phyloP scores from a whole-genome alignment of 2,113 vertebrate genomes.

The Apus apus region DNA sequence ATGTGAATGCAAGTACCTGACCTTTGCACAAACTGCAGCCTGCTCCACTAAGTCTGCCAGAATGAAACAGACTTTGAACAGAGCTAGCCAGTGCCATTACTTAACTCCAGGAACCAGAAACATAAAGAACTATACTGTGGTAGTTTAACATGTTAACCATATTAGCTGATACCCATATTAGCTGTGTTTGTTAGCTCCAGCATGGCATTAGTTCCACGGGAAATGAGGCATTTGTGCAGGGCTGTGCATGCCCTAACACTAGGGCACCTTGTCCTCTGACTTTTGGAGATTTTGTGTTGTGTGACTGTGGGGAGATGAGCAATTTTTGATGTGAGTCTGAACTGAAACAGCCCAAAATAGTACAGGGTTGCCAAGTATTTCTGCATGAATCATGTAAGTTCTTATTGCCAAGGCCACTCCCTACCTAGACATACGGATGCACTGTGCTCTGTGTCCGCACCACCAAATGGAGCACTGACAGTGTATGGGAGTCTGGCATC shows the following conservation, averaged over 20 bases:
- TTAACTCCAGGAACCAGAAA: background rate
- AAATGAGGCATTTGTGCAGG: background rate
- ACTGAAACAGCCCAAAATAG: background rate
- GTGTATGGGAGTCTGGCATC: background rate
- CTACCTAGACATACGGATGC: rapidly evolving
- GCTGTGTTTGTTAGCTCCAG: background rate
- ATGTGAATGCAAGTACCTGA: background rate
- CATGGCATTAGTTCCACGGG: background rate
- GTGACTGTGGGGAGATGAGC: no score
- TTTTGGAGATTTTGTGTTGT: background rate
- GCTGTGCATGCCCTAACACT: background rate
- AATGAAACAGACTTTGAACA: background rate
- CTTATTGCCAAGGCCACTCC: background rate
- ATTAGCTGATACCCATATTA: background rate
- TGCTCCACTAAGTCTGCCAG: background rate
- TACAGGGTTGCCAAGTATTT: background rate
- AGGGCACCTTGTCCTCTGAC: background rate
- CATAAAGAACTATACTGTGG: background rate
- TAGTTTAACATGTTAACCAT: background rate
- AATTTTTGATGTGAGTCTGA: background rate
- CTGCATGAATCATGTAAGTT: rapidly evolving
- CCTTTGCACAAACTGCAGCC: background rate
- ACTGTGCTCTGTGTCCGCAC: background rate
- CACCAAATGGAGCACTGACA: rapidly evolving
- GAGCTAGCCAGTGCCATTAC: background rate